phyloP scores from a whole-genome alignment of 2,888 invertebrate genomes.

The Pristionchus entomophagus region DNA sequence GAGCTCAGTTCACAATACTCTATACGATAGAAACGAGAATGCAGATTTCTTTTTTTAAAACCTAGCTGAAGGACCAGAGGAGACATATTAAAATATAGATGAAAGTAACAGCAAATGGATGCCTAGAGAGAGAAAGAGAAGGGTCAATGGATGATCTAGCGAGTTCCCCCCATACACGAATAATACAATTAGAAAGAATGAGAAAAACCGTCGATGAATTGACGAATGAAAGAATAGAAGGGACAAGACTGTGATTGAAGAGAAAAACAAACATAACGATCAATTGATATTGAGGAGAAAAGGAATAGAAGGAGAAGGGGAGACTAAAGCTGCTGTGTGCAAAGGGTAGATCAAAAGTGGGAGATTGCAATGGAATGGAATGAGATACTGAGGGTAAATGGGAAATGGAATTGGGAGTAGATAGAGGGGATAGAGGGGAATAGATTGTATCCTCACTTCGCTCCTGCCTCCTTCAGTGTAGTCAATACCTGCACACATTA shows the following conservation, averaged over 20 bases:
- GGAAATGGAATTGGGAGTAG: no score
- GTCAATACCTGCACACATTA: constrained; percentile 32
- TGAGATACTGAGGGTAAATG: background rate
- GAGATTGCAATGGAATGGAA: constrained; percentile 11
- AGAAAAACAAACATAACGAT: background rate
- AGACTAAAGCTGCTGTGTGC: background rate
- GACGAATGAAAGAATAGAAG: background rate
- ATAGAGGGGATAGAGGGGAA: background rate
- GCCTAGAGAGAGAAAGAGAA: background rate
- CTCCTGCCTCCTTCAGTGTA: constrained; percentile 19
- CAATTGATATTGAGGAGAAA: background rate
- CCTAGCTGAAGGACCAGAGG: no score
- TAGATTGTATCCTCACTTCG: constrained; percentile 15
- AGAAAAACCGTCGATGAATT: constrained; percentile 11
- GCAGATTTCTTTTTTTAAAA: no score
- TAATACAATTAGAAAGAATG: constrained; percentile 5
- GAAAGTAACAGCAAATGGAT: background rate
- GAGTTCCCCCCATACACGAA: background rate
- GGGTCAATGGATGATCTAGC: no score
- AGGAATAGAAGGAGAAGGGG: background rate
- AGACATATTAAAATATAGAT: no score
- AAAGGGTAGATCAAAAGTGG: background rate
- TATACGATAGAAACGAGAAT: background rate
- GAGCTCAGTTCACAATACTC: constrained; percentile 12
- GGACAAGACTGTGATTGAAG: background rate